Conservation (phyloP, 2,888 invertebrate genomes). For the Eledone cirrhosa region DNA sequence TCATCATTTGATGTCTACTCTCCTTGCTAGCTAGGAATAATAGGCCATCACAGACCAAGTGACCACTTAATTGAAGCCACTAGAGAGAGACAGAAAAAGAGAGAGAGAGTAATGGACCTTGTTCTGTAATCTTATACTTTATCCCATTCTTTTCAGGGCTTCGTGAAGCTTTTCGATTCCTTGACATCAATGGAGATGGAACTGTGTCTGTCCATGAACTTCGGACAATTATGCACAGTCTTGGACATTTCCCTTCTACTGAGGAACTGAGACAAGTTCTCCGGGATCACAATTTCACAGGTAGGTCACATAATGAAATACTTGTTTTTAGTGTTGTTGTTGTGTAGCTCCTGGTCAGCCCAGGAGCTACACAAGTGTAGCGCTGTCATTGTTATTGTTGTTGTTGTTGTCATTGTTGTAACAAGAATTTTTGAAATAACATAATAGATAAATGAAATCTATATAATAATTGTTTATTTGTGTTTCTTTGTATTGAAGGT, state of each 20-base stretch:
- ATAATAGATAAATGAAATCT: neutral
- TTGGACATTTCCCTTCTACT: slow-evolving; percentile 60
- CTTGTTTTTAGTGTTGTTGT: too few relatives aligned
- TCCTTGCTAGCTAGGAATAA: too few relatives aligned
- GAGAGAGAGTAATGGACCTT: too few relatives aligned
- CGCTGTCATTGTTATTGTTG: neutral
- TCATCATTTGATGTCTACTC: too few relatives aligned
- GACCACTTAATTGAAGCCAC: too few relatives aligned
- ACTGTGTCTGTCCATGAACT: slow-evolving; percentile 61
- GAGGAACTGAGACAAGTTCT: slow-evolving; percentile 60
- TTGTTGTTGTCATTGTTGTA: neutral
- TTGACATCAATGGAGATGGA: slow-evolving; percentile 63
- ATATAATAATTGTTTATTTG: too few relatives aligned
- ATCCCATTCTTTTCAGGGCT: slow-evolving; percentile 51
- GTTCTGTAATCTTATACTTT: too few relatives aligned
- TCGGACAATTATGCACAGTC: slow-evolving; percentile 59
- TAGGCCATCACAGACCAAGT: too few relatives aligned
- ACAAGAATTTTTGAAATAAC: neutral
- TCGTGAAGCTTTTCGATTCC: slow-evolving; percentile 59
- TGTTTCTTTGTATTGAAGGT: slow-evolving; percentile 40
- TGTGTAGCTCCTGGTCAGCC: too few relatives aligned
- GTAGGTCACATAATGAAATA: neutral
- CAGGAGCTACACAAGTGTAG: neutral
- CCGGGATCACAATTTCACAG: slow-evolving; percentile 56
- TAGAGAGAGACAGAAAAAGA: too few relatives aligned